Evolutionary conservation across 1,140 invertebrate species (phyloP), one percentile per base, ranked within the genome.

Genomic region (Trichonephila inaurata): DNA sequence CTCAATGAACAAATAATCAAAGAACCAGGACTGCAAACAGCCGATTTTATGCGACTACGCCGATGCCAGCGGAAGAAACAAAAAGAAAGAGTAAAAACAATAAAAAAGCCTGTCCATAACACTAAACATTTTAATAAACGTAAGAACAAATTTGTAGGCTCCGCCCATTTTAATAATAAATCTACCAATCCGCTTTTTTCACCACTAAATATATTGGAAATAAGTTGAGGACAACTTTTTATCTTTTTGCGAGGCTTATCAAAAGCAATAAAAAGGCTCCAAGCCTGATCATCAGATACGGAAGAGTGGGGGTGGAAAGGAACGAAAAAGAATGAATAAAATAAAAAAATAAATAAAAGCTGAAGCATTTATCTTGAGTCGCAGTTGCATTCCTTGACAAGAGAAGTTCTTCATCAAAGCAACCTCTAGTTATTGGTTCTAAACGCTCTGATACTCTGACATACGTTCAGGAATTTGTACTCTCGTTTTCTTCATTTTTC

Each of bases 181-280:
- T 87, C 83, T 40, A 87, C 82, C 83, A 69, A 92, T 92, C 82
- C 81, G 14, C 66, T 81, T 51, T 64, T 81, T 24, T 51, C 28
- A 24, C 61, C 81, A 92, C 72, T 92, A 83, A 92, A 92, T 92
- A 92, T 92, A 92, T 92, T 92, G 91, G 91, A 92, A 92, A 92
- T 69, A 66, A 60, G 61, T 85, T 92, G 91, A 92, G 87, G 91
- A 62, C 82, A 24, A 92, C 44, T 87, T 92, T 92, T 92, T 92
- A 87, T 87, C 91, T 86, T 62, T 69, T 77, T 77, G 33, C 82
- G 44, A 14, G 91, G 82, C 91, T 92, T 92, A 92, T 92, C 91
- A 92, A 92, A 92, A 72, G 91, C 66, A 92, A 92, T 92, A 92
- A 92, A 91, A 92, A 66, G 40, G 44, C 62, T 86, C 62, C 62